Evolutionary conservation across 2,888 invertebrate species (phyloP), one percentile per base, ranked within the genome.

Genomic region (Anorthoa munda): DNA sequence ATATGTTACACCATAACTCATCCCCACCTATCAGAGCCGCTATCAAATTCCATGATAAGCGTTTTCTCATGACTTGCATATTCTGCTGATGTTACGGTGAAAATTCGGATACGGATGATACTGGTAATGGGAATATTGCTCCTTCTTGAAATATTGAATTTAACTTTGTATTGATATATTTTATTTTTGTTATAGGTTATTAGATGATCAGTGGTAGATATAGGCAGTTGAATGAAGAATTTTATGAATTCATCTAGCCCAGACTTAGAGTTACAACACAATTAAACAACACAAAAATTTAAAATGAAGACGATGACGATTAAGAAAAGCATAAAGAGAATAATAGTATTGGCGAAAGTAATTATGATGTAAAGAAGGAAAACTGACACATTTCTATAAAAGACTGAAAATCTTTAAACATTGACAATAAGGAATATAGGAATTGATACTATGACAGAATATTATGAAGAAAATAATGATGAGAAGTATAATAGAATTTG

Each of bases 11-110:
- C 93, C 93, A 93, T 95, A 93, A 95, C 91, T 95, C 95, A 95
- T 95, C 93, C 91, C 92, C 86, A 89, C 91, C 93, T 90, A 93
- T 94, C 88, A 69, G 81, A 89, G 87, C 82, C 86, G 89, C 89
- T 94, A 94, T 94, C 95, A 93, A 92, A 92, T 90, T 89, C 90
- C 91, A 90, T 92, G 96, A 95, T 96, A 96, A 96, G 95, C 95
- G 94, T 92, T 93, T 95, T 95, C 95, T 93, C 96, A 95, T 96
- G 96, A 96, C 96, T 96, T 95, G 96, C 96, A 96, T 96, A 94
- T 95, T 92, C 89, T 85, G 60, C 79, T 60, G 56, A 71, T 69
- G 64, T 66, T 70, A 58, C 73, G 72, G 68, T 58, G 23, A 46
- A 65, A 70, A 50, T 39, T 53, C 26, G n/a, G 66, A 73, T 81